A percentile compares a stretch with the other conserved stretches of the same genome.
Conservation (phyloP, 2,888 invertebrate species). For the Aporophyla nigra region DNA sequence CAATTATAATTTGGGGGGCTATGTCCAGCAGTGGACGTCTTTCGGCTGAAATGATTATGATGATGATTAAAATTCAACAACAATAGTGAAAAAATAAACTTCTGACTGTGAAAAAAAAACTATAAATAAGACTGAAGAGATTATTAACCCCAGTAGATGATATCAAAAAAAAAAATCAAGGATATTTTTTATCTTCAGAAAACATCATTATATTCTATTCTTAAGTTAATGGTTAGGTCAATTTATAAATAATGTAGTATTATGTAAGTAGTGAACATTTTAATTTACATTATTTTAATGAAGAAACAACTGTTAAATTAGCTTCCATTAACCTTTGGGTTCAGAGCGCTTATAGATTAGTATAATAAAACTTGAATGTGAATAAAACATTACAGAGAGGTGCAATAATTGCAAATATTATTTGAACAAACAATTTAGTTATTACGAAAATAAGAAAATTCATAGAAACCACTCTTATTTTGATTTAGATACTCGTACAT, state of each 20-base stretch:
- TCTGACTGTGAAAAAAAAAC: too few relatives aligned
- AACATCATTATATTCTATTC: conserved; percentile 10
- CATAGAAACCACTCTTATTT: too few relatives aligned
- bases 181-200: not conserved
- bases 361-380: not conserved
- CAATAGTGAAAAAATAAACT: not conserved
- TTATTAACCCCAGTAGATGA: not conserved
- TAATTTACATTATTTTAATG: conserved; percentile 8
- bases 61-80: not conserved
- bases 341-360: not conserved
- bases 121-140: not conserved
- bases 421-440: too few relatives aligned
- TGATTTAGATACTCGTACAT: too few relatives aligned
- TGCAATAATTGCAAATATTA: not conserved
- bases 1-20: too few relatives aligned
- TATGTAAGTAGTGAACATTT: conserved; percentile 16
- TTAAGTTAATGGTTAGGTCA: conserved; percentile 5
- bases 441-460: too few relatives aligned
- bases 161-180: not conserved
- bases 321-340: conserved; percentile 10
- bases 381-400: not conserved
- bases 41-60: too few relatives aligned
- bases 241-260: conserved; percentile 15
- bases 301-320: conserved; percentile 21
- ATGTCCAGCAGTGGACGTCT: too few relatives aligned